Conservation (phyloP, 1,140 invertebrate species). For the Alviniconcha marisindica region DNA sequence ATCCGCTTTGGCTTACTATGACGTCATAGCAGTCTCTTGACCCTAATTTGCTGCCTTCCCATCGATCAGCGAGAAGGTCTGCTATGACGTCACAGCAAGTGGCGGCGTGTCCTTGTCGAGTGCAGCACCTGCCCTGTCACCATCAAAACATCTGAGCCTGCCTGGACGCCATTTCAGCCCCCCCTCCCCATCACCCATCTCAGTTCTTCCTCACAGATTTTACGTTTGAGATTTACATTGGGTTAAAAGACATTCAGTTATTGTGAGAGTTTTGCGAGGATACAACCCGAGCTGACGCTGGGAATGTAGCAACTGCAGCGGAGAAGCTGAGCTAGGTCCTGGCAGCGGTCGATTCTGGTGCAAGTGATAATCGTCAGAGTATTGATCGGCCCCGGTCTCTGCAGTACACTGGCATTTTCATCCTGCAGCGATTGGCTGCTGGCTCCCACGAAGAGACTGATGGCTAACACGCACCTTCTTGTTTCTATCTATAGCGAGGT, state of each 20-base stretch:
- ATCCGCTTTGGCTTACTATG: constrained; percentile 8
- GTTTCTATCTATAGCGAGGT: constrained; percentile 47
- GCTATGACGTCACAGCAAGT: constrained; percentile 20
- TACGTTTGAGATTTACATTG: too few species aligned
- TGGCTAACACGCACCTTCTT: constrained; percentile 42
- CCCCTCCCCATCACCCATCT: too few species aligned
- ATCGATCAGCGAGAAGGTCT: constrained; percentile 24
- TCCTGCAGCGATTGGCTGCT: constrained; percentile 35
- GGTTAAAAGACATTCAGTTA: too few species aligned
- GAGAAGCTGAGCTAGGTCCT: neutral
- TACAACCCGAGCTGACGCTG: too few species aligned
- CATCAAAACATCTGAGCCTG: too few species aligned
- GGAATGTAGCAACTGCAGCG: neutral
- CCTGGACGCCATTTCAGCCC: too few species aligned
- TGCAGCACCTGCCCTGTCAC: neutral
- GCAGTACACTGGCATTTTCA: constrained; percentile 14
- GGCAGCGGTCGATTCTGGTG: neutral
- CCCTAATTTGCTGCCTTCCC: constrained; percentile 18
- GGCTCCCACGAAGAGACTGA: neutral
- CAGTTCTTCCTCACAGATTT: too few species aligned
- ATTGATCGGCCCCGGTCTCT: neutral
- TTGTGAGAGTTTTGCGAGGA: too few species aligned
- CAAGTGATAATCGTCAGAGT: neutral
- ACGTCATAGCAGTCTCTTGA: constrained; percentile 30
- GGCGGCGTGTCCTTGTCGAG: constrained; percentile 17